Conservation (phyloP, 2,113 vertebrate genomes). For the Australoheros scitulus region DNA sequence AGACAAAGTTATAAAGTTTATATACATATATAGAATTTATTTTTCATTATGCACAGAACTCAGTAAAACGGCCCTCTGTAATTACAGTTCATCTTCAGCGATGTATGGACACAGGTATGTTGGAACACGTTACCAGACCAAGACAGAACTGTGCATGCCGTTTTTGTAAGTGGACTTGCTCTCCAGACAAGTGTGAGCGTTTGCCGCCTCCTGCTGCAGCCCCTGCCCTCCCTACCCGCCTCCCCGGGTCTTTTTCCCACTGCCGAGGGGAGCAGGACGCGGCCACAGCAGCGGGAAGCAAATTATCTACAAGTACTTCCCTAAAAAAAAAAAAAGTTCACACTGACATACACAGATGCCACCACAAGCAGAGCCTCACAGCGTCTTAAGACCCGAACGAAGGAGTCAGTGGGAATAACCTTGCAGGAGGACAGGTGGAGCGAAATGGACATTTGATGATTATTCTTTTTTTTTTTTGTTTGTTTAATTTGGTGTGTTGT, state of each 20-base stretch:
- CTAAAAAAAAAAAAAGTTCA: conserved; percentile 62
- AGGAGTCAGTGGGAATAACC: conserved; percentile 49
- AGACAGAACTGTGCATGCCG: neutral
- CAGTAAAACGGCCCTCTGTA: neutral
- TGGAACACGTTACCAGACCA: neutral
- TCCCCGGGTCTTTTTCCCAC: conserved; percentile 78
- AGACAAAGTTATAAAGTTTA: neutral
- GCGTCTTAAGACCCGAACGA: conserved; percentile 44
- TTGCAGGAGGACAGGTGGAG: conserved; percentile 28
- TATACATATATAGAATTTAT: no score
- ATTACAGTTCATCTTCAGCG: neutral
- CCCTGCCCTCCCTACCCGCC: conserved; percentile 67
- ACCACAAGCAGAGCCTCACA: conserved; percentile 66
- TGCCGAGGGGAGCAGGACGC: conserved; percentile 74
- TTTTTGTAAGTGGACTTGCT: neutral
- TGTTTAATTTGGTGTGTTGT: neutral
- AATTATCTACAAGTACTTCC: conserved; percentile 71
- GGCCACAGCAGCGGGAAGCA: conserved; percentile 80
- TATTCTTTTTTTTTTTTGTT: neutral
- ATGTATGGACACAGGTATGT: neutral
- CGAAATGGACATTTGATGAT: conserved; percentile 39
- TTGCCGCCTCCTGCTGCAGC: conserved; percentile 64
- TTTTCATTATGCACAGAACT: neutral
- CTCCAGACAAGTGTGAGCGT: conserved; percentile 19
- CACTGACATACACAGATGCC: conserved; percentile 62